Conservation (phyloP, 2,888 invertebrate genomes). For the Drepana falcataria region DNA sequence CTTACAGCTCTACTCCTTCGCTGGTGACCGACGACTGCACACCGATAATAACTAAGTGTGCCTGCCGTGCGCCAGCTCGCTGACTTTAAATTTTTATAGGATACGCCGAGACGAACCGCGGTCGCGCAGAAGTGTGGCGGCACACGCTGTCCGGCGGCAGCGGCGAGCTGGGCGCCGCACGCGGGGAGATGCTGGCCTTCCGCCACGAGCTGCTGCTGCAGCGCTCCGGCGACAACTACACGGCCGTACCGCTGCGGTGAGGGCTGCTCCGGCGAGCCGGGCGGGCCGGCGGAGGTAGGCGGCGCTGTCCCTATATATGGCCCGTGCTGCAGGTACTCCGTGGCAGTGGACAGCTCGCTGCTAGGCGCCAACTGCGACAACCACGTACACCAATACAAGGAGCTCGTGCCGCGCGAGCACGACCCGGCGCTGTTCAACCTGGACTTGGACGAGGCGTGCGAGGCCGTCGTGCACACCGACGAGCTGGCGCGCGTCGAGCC, state of each 20-base stretch:
- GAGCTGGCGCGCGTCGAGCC: slow-evolving; percentile 49
- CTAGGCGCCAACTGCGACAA: slow-evolving; percentile 52
- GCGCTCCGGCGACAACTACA: slow-evolving; percentile 30
- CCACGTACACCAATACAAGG: slow-evolving; percentile 53
- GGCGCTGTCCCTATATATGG: background rate
- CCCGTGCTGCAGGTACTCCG: slow-evolving; percentile 44
- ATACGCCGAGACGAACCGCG: slow-evolving; percentile 25
- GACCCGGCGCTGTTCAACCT: slow-evolving; percentile 34
- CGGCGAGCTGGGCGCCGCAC: slow-evolving; percentile 47
- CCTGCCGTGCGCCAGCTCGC: background rate
- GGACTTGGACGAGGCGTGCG: slow-evolving; percentile 44
- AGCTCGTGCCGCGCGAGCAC: slow-evolving; percentile 25
- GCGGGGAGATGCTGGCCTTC: slow-evolving; percentile 48
- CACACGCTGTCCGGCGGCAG: slow-evolving; percentile 28
- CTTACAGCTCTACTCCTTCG: slow-evolving; percentile 41
- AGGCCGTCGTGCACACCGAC: slow-evolving; percentile 26
- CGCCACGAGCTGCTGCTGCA: slow-evolving; percentile 51
- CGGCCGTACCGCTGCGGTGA: slow-evolving; percentile 43
- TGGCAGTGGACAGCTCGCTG: slow-evolving; percentile 57
- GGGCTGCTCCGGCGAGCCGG: background rate
- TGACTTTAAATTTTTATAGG: slow-evolving; percentile 30
- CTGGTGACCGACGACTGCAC: slow-evolving; percentile 26
- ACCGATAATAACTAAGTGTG: background rate
- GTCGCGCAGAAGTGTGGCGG: slow-evolving; percentile 42
- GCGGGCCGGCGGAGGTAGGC: background rate